Conservation (phyloP, 2,888 invertebrate species). For the Orthosia gothica region DNA sequence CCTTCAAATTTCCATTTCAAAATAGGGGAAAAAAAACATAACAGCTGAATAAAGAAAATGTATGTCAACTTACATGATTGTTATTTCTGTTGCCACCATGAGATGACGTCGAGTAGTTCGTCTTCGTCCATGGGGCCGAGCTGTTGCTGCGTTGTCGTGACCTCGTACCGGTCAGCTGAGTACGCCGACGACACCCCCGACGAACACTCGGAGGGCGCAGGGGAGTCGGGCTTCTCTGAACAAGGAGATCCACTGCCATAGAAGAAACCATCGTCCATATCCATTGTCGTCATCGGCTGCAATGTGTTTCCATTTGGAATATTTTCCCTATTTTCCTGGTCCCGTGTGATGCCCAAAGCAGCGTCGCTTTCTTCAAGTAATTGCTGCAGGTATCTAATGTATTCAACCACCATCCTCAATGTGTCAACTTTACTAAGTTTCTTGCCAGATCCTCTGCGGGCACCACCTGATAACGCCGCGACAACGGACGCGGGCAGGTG, state of each 20-base stretch:
- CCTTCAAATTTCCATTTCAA: background rate
- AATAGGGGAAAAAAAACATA: background rate
- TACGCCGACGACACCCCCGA: constrained; percentile 91
- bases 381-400: constrained; percentile 96
- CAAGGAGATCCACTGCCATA: constrained; percentile 91
- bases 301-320: constrained; percentile 82
- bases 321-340: constrained; percentile 88
- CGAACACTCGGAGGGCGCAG: constrained; percentile 94
- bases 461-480: constrained; percentile 92
- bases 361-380: constrained; percentile 95
- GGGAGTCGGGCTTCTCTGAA: constrained; percentile 94
- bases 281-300: constrained; percentile 86
- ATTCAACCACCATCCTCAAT: constrained; percentile 97
- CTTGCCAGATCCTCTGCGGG: constrained; percentile 95
- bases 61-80: constrained; percentile 77
- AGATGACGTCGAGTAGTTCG: constrained; percentile 96
- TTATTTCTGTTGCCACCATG: constrained; percentile 95
- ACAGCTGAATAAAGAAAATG: constrained; percentile 4
- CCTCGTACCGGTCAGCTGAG: constrained; percentile 87
- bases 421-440: constrained; percentile 98
- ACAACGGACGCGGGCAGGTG: constrained; percentile 96
- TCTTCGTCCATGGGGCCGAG: constrained; percentile 96
- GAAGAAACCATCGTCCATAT: constrained; percentile 90
- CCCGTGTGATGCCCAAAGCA: constrained; percentile 88
- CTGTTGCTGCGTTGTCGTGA: constrained; percentile 87